Conservation (phyloP, 2,888 invertebrate genomes). For the Tenthredo scrophulariae region DNA sequence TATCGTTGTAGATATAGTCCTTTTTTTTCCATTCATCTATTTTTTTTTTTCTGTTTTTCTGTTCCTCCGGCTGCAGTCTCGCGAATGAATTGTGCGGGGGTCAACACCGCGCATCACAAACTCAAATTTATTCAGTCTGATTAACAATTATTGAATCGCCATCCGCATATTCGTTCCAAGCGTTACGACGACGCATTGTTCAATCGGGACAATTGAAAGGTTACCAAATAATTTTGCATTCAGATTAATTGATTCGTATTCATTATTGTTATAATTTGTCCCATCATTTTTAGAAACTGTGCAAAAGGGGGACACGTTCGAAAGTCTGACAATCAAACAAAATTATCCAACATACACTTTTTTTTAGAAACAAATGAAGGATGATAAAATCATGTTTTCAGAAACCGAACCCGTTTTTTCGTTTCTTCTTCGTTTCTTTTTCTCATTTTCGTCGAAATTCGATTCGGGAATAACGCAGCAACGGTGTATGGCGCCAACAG, state of each 20-base stretch:
- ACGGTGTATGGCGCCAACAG: conserved; percentile 37
- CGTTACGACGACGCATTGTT: not conserved
- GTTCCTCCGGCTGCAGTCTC: not conserved
- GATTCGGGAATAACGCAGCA: not conserved
- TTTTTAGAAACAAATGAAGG: not conserved
- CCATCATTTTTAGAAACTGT: not conserved
- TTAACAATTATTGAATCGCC: conserved; percentile 39
- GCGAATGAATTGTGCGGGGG: not conserved
- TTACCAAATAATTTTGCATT: not conserved
- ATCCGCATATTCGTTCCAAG: not conserved
- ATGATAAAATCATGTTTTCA: not conserved
- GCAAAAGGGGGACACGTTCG: not conserved
- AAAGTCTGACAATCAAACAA: not conserved
- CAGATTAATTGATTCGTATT: not conserved
- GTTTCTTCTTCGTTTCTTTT: not conserved
- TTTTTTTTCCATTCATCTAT: not conserved
- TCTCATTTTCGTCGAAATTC: not conserved
- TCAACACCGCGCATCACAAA: not conserved
- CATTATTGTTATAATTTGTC: not conserved
- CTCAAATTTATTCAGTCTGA: conserved; percentile 40
- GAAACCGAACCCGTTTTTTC: not conserved
- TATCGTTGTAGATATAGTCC: not conserved
- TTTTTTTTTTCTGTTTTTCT: not conserved
- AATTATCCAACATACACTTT: not conserved
- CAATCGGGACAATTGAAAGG: not conserved